Conservation (phyloP, 2,888 invertebrate species). For the Plebejus melissa region DNA sequence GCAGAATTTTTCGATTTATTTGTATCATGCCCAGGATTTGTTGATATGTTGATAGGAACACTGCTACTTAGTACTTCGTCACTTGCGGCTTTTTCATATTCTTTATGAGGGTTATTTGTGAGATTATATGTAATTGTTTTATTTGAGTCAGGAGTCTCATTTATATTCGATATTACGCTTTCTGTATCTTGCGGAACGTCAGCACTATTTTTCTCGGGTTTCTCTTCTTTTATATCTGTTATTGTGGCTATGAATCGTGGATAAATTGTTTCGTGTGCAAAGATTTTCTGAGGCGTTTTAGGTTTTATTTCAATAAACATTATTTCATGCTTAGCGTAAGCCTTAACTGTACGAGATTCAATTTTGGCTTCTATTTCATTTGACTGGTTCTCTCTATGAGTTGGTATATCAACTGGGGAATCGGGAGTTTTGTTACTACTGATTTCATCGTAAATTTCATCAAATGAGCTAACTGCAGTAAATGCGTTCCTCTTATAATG, state of each 20-base stretch:
- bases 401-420: conserved; percentile 22
- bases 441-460: conserved; percentile 68
- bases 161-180: background rate
- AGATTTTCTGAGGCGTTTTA: background rate
- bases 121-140: background rate
- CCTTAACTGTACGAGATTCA: background rate
- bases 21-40: background rate
- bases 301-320: background rate
- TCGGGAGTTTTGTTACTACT: conserved; percentile 38
- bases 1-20: conserved; percentile 33
- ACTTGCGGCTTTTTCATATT: background rate
- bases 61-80: background rate
- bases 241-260: background rate
- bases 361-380: background rate
- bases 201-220: background rate
- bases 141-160: background rate
- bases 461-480: conserved; percentile 60
- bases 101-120: background rate
- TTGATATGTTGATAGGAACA: background rate
- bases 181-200: background rate
- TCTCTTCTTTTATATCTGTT: background rate
- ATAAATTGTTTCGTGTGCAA: conserved; percentile 15
- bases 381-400: background rate
- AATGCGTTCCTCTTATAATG: conserved; percentile 63
- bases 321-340: conserved; percentile 10